Evolutionary conservation across 1,140 invertebrate species (phyloP).

Genomic region (Mercenaria mercenaria): DNA sequence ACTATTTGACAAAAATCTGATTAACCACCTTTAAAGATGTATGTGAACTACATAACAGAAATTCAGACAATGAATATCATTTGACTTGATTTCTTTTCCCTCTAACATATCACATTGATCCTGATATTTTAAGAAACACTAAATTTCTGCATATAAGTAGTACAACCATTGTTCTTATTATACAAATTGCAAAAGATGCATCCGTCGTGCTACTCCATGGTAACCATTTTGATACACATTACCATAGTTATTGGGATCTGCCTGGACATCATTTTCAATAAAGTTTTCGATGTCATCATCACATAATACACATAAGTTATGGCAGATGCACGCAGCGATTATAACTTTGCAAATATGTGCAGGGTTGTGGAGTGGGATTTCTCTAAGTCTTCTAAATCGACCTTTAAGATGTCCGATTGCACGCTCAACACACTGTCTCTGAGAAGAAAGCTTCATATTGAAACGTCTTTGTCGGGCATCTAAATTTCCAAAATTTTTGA

Average conservation of each 20-base stretch:
- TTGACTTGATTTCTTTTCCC: too few relatives aligned
- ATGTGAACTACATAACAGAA: too few relatives aligned
- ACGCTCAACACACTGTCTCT: slow-evolving; percentile 27
- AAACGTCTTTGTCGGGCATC: slow-evolving; percentile 38
- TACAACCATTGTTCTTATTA: too few relatives aligned
- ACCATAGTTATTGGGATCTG: background rate
- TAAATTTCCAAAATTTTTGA: slow-evolving; percentile 46
- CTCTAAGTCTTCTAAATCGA: slow-evolving; percentile 37
- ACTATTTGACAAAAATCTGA: too few relatives aligned
- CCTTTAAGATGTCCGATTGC: slow-evolving; percentile 64
- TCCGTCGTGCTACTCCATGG: background rate
- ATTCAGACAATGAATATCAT: too few relatives aligned
- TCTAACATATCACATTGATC: too few relatives aligned
- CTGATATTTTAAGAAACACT: too few relatives aligned
- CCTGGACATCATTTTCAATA: background rate
- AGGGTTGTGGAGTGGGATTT: slow-evolving; percentile 11
- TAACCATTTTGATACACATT: slow-evolving; percentile 10
- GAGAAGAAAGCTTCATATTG: slow-evolving; percentile 29
- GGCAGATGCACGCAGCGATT: slow-evolving; percentile 43
- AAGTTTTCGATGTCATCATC: slow-evolving; percentile 55
- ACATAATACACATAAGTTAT: slow-evolving; percentile 55
- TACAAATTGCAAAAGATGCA: background rate
- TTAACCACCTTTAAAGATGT: too few relatives aligned
- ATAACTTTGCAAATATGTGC: slow-evolving; percentile 26
- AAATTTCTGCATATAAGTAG: too few relatives aligned